Evolutionary conservation across 1,140 invertebrate genomes (phyloP), one percentile per base, ranked within the genome.

Genomic region (Drosophila parabipectinata): DNA sequence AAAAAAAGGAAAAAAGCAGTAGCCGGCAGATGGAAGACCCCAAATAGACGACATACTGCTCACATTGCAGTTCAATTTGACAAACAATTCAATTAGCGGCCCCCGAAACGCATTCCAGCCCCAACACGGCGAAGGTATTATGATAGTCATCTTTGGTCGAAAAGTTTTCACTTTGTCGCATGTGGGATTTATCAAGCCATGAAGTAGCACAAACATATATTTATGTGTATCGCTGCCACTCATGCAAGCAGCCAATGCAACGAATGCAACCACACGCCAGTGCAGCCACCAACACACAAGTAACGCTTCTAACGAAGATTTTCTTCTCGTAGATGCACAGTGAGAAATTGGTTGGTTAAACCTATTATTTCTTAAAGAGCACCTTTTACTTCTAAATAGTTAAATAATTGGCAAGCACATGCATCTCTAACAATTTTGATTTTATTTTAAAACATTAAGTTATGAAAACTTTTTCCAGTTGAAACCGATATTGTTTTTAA

Each of bases 131-230:
- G 5, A 26, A 64, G 34, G 53, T 52, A 37, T 67, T 51, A 34
- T 67, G 60, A 67, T 64, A 64, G 60, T 52, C 63, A 67, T 64
- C 60, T 26, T 64, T 30, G 53, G 32, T n/a, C 44, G 63, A 72
- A 81, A 69, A 80, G 82, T 87, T 85, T 85, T 85, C 83, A 88
- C 82, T 82, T 78, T 82, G 82, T 85, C 80, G 80, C 80, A 85
- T 83, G 80, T 72, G 76, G 68, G 67, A 61, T 73, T 72, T 73
- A 73, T 62, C 67, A 74, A 73, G 67, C 60, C 79, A 62, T 77
- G 59, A 85, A 84, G 77, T 85, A 73, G 81, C 82, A 82, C 82
- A 85, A 75, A 72, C 62, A 72, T 60, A 71, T 71, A 55, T 74
- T 50, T 71, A 50, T 64, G 24, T 66, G 57, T 66, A 67, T 76